phyloP scores from a whole-genome alignment of 2,113 vertebrate genomes.

The Myotis davidii region DNA sequence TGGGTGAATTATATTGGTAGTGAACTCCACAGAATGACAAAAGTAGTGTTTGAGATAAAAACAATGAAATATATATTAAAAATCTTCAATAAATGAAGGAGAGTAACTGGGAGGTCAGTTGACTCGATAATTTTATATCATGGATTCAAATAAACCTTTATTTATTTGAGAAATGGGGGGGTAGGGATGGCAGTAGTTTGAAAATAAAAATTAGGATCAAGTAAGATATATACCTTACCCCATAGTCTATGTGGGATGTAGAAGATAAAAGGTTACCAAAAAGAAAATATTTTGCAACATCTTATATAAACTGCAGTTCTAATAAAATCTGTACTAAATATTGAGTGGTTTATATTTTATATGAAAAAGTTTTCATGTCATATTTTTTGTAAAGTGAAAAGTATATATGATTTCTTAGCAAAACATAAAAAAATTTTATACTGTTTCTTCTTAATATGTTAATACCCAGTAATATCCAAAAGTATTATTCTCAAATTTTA shows the following conservation, averaged over 20 bases:
- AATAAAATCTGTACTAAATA: not conserved
- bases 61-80: not conserved
- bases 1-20: not conserved
- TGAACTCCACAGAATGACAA: not conserved
- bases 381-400: not conserved
- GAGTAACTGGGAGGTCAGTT: not conserved
- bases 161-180: not conserved
- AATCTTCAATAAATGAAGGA: not conserved
- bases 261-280: not conserved
- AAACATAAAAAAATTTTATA: not conserved
- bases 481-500: not conserved
- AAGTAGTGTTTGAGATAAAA: not conserved
- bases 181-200: not conserved
- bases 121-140: not conserved
- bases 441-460: not conserved
- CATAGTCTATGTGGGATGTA: fast-evolving
- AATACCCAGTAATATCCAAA: not conserved
- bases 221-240: not conserved
- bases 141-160: not conserved
- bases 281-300: not conserved
- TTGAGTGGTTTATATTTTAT: not conserved
- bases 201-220: not conserved
- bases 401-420: not conserved
- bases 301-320: not conserved
- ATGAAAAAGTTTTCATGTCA: not conserved